Base-by-base conservation (phyloP, 2,797 vertebrate genomes). In the Acomys russatus region DNA sequence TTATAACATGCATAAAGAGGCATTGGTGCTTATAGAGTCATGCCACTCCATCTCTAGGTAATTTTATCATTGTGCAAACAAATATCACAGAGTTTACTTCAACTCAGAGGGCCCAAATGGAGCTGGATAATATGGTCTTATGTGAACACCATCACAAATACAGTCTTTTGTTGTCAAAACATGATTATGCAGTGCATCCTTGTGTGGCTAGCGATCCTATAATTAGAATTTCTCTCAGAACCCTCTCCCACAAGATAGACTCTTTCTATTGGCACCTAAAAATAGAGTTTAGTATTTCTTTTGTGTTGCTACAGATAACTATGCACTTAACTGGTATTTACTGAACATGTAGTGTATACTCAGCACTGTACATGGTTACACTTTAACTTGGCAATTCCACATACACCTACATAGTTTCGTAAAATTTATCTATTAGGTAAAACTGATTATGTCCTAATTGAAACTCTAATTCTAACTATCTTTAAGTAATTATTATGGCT, bases 201-300 rank as follows among this genome's bases (percentile, higher is more conserved):
- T 11, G 54, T 70, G 59, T 12, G 28, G 38, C 87, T 85, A 92
- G 23, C 25, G 25, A 28, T 28, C 3, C 30, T 38, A 51, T 33
- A 96, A 85, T 23, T 64, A 76, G 56, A 96, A 86, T 93, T 95
- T 85, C 66, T 86, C 30, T 78, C 28, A 85, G 33, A 95, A 93
- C 14, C 51, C 44, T 95, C 23, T 88, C 83, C 38, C 14, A 9
- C 17, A 82, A 38, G 30, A 91, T 49, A 38, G 28, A 76, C 15
- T 71, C 49, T 49, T 91, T 7, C 30, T 59, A 92, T 17, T 44
- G 59, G 88, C 35, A 87, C 33, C 23, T 30, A 56, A 87, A 95
- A 89, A 79, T 92, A 74, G 77, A 90, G 33, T 91, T 28, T 77
- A 56, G 49, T 80, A 63, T 63, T 92, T 86, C 6, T 15, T 91